Percentiles rank a stretch among this genome's conserved stretches.
These are phyloP conservation scores for Corvus hawaiiensis DNA, from an alignment of 2,113 vertebrate species.

Conservation along the genomic window DNA sequence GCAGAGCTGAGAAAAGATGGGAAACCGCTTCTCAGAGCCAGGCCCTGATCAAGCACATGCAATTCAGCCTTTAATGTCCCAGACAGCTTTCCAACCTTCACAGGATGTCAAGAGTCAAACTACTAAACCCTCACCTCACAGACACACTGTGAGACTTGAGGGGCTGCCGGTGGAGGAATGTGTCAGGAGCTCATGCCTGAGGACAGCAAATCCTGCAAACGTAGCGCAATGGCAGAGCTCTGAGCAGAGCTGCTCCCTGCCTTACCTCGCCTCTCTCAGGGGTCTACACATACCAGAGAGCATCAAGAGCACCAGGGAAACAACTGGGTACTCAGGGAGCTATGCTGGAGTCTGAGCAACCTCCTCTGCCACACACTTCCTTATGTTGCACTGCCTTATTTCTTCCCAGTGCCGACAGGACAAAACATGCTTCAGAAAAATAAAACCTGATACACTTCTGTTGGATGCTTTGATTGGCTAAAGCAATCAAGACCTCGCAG, in stretches of 20 bases:
- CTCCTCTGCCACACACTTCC: background rate
- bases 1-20: background rate
- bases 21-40: background rate
- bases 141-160: background rate
- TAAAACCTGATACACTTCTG: background rate
- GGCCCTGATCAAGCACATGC: background rate
- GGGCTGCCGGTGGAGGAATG: rapidly evolving
- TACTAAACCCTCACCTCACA: background rate
- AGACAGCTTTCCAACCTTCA: background rate
- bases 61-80: background rate
- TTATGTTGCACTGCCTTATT: rapidly evolving
- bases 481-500: background rate
- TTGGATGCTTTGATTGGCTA: background rate
- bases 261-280: background rate
- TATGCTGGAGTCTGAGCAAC: rapidly evolving
- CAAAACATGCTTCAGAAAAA: background rate
- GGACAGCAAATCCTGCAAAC: background rate
- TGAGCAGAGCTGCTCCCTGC: background rate
- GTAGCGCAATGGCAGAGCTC: background rate
- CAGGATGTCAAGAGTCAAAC: background rate
- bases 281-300: background rate
- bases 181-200: background rate
- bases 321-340: background rate
- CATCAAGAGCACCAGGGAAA: background rate
- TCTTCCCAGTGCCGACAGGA: background rate